Evolutionary conservation across 2,113 vertebrate species (phyloP).

Genomic region (Cephalopterus ornatus): DNA sequence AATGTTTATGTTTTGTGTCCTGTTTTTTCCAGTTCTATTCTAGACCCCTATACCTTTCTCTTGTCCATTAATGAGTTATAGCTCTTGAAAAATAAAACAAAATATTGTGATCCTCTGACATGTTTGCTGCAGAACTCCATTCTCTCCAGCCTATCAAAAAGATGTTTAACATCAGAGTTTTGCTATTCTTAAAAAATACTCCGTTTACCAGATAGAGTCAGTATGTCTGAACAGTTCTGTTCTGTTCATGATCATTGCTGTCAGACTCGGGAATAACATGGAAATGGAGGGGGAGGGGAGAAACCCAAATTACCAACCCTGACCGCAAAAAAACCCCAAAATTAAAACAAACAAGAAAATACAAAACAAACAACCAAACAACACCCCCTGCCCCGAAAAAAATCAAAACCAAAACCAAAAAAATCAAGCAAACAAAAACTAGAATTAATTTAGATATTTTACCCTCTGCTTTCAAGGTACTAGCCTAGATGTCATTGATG

Average conservation of each 20-base stretch:
- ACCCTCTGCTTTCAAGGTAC: not conserved
- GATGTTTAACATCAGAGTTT: not conserved
- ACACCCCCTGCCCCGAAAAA: too few species aligned
- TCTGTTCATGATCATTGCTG: not conserved
- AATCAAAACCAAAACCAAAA: not conserved
- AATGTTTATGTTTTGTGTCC: not conserved
- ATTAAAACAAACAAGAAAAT: not conserved
- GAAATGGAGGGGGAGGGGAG: not conserved
- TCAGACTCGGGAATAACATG: not conserved
- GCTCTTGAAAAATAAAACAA: not conserved
- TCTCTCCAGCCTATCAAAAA: not conserved
- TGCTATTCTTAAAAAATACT: not conserved
- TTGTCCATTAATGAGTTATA: not conserved
- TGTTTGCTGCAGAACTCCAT: not conserved
- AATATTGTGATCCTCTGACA: not conserved
- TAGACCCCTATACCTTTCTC: not conserved
- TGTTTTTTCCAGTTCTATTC: not conserved
- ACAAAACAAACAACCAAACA: too few species aligned
- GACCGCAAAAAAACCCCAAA: too few species aligned
- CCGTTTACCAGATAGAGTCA: not conserved
- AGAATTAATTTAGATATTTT: not conserved
- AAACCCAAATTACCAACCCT: too few species aligned
- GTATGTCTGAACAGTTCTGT: not conserved
- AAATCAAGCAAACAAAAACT: not conserved
- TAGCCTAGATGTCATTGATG: not conserved